Percentiles rank a stretch among this genome's conserved stretches.
Evolutionary conservation across 2,797 vertebrate species (phyloP).

Genomic region (Anableps anableps): DNA sequence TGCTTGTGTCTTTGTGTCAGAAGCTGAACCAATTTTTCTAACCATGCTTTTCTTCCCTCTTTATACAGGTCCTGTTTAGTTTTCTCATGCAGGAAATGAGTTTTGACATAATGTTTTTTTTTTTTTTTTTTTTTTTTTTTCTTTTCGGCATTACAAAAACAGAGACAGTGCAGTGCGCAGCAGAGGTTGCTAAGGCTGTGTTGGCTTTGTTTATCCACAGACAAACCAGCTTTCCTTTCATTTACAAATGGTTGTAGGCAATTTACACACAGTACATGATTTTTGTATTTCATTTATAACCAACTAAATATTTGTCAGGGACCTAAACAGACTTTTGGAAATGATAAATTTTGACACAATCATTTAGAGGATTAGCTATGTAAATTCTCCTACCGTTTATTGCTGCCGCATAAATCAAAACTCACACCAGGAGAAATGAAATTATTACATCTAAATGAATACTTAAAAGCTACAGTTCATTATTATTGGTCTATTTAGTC

Average conservation of each 20-base stretch:
- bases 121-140: constrained; percentile 26
- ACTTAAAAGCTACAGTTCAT: no score
- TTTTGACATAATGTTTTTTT: constrained; percentile 87
- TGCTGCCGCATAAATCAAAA: not conserved
- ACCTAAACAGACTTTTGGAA: not conserved
- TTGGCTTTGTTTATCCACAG: constrained; percentile 77
- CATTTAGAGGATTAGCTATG: not conserved
- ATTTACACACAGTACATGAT: constrained; percentile 40
- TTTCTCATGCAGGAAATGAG: constrained; percentile 83
- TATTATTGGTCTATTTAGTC: no score
- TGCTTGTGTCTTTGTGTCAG: constrained; percentile 52
- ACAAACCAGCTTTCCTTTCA: constrained; percentile 57
- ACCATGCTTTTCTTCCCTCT: constrained; percentile 78
- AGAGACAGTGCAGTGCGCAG: constrained; percentile 64
- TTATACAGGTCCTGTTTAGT: constrained; percentile 79
- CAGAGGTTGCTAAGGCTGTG: constrained; percentile 61
- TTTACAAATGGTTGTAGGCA: constrained; percentile 64
- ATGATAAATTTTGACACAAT: not conserved
- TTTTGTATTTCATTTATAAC: constrained; percentile 13
- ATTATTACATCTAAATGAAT: not conserved
- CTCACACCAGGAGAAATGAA: not conserved
- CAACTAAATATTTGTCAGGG: constrained; percentile 28
- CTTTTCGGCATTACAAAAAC: constrained; percentile 76
- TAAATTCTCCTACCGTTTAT: not conserved
- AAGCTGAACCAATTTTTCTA: constrained; percentile 77